Percentiles rank a stretch among this genome's conserved stretches.
phyloP scores from a whole-genome alignment of 2,888 invertebrate genomes.

The Frankliniella intonsa region DNA sequence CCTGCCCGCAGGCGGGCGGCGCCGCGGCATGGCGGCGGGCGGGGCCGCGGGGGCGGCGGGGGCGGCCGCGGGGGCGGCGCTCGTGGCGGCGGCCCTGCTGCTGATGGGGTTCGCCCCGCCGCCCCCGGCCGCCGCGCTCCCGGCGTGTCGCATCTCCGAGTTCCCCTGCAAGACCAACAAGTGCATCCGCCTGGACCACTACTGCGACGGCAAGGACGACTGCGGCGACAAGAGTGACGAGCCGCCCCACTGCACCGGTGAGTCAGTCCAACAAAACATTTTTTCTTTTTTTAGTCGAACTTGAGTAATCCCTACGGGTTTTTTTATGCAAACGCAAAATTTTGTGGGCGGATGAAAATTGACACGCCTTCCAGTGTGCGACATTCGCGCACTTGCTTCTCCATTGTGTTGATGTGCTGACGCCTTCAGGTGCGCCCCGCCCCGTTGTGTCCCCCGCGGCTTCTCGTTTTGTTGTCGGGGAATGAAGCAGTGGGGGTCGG shows the following conservation, averaged over 20 bases:
- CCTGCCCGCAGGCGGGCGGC: not conserved
- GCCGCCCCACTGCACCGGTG: slow-evolving; percentile 71
- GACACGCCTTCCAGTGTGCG: no score
- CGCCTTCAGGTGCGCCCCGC: no score
- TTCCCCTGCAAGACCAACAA: slow-evolving; percentile 66
- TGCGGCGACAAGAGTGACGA: slow-evolving; percentile 84
- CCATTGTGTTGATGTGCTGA: no score
- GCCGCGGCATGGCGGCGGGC: slow-evolving; percentile 8
- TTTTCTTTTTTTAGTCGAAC: not conserved
- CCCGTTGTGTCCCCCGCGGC: no score
- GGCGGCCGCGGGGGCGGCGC: slow-evolving; percentile 13
- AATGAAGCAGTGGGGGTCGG: no score
- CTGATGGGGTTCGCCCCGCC: not conserved
- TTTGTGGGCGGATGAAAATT: no score
- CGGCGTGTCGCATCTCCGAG: slow-evolving; percentile 72
- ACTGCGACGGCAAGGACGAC: slow-evolving; percentile 78
- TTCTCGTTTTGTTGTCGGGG: no score
- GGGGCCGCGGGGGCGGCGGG: not conserved
- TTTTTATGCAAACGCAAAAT: no score
- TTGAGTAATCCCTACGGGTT: no score
- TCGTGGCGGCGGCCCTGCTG: not conserved
- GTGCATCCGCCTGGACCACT: slow-evolving; percentile 78
- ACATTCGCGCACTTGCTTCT: no score
- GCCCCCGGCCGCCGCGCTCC: slow-evolving; percentile 42
- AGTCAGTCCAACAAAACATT: slow-evolving; percentile 39